Evolutionary conservation across 2,888 invertebrate species (phyloP).

Genomic region (Diabrotica balteata): DNA sequence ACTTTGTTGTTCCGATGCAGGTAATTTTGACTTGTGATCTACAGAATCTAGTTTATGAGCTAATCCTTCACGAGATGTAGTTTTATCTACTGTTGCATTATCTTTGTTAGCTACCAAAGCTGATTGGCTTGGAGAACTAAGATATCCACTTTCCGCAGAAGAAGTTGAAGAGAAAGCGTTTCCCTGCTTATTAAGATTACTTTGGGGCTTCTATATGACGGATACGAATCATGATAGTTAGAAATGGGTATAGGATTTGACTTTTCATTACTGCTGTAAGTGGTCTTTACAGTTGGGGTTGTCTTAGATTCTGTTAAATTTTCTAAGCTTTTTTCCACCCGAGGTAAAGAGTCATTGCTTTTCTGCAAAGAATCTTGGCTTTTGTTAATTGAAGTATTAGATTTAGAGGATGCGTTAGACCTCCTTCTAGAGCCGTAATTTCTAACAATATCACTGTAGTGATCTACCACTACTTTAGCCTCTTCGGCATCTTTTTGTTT

Average conservation of each 20-base stretch:
- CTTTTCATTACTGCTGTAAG: neutral
- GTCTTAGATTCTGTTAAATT: neutral
- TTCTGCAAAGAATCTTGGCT: slow-evolving; percentile 51
- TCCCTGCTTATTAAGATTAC: neutral
- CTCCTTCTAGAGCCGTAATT: slow-evolving; percentile 65
- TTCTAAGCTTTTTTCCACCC: slow-evolving; percentile 15
- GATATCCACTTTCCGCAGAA: slow-evolving; percentile 8
- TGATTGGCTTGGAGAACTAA: neutral
- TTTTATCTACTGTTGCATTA: neutral
- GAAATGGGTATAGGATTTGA: neutral
- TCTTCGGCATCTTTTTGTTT: slow-evolving; percentile 67
- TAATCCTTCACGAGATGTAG: neutral
- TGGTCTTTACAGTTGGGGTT: slow-evolving; percentile 6
- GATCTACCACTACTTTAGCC: slow-evolving; percentile 75
- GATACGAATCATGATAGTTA: slow-evolving; percentile 7
- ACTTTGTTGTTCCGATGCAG: neutral
- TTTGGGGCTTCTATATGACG: neutral
- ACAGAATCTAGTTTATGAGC: neutral
- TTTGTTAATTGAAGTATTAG: slow-evolving; percentile 42
- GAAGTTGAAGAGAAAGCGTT: neutral
- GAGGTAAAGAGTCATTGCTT: slow-evolving; percentile 44
- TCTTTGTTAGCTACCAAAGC: too few species aligned
- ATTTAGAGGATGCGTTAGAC: slow-evolving; percentile 40
- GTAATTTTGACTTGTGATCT: neutral
- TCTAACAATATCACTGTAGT: slow-evolving; percentile 81